Base-by-base conservation (phyloP, 2,113 vertebrate species). In the Gambusia affinis region DNA sequence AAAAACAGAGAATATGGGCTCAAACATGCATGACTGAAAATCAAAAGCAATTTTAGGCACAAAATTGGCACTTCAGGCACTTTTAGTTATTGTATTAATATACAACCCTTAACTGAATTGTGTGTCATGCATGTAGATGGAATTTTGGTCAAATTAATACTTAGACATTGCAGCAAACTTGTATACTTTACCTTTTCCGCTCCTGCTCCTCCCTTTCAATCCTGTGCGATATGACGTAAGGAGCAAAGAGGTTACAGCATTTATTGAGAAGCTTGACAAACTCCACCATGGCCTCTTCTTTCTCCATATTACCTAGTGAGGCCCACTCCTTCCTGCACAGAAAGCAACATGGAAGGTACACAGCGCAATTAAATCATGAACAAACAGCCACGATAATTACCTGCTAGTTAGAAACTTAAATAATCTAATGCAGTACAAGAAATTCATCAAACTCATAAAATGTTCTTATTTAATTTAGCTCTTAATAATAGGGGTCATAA, bases 161-260 rank as follows among this genome's bases (percentile, higher is more conserved):
- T 72, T 80, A 75, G 31, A 70, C 14, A 60, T 31, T 60, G 44
- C 8, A 24, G n/a, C 29, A 14, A 62, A 64, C 15, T 39, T 5
- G 4, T 44, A 22, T 15, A 14, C 24, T 30, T 94, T 91, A 98
- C 98, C 97, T 97, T 94, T 95, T 99, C 75, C 96, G 96, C 80
- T 99, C 97, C 83, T 97, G 97, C 75, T 99, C 98, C 86, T 99
- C 96, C 86, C 94, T 97, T 88, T 99, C 97, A 74, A 99, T 99
- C 89, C 97, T 97, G 94, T 99, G 98, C 57, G 98, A 99, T 2
- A 95, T 95, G 79, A 98, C 91, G 8, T 97, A 99, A 0, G 98
- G 96, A 44, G 96, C 97, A 79, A 99, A 99, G 63, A 99, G 96
- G 89, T 94, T 96, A 83, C 98, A 99, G 88, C 97, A 99, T 79